These are phyloP conservation scores for Venturia canescens DNA, from an alignment of 1,140 invertebrate species.

Conservation along the genomic window DNA sequence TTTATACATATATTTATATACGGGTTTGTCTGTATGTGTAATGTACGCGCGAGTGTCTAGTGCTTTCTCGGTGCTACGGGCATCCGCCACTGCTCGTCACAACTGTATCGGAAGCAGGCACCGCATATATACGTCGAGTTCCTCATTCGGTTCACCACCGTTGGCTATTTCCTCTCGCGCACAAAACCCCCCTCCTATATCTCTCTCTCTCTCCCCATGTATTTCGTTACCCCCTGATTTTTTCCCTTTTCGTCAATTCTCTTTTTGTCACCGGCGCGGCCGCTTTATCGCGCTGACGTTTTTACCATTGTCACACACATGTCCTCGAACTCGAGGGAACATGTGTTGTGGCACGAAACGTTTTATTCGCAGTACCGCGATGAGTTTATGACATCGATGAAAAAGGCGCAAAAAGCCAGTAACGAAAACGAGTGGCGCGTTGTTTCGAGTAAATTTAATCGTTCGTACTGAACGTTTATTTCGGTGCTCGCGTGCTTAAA, in stretches of 20 bases:
- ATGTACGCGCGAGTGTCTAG: constrained; percentile 4
- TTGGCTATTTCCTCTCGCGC: constrained; percentile 21
- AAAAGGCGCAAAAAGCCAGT: neutral
- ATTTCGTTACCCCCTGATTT: constrained; percentile 10
- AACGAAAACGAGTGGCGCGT: no score
- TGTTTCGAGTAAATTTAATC: no score
- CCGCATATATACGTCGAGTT: neutral
- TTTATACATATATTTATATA: neutral
- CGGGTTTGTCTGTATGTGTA: neutral
- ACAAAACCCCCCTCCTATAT: neutral
- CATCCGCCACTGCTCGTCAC: constrained; percentile 34
- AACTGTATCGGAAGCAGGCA: constrained; percentile 37
- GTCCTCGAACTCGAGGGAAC: neutral
- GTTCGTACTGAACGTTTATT: no score
- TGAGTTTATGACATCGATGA: constrained; percentile 10
- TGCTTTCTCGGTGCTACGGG: constrained; percentile 22
- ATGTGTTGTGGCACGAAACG: neutral
- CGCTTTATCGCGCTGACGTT: constrained; percentile 3
- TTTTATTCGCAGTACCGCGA: neutral
- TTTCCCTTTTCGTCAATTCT: constrained; percentile 16
- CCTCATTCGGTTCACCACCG: constrained; percentile 29
- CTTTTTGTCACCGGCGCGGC: neutral
- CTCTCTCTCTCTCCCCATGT: neutral
- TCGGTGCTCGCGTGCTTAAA: no score
- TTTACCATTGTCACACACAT: neutral